phyloP scores from a whole-genome alignment of 2,797 vertebrate species.

The Schizopygopsis malacanthus region DNA sequence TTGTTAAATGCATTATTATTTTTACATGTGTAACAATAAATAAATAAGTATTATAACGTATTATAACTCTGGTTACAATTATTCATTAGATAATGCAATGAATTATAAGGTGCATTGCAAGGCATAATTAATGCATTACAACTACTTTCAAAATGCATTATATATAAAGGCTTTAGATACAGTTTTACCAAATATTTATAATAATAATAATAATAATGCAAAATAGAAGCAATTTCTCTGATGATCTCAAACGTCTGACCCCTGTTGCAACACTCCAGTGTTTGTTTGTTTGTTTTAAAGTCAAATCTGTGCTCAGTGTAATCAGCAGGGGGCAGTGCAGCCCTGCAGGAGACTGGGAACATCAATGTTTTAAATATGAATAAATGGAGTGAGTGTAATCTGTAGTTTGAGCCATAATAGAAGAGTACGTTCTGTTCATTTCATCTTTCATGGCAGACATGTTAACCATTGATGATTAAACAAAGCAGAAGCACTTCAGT shows the following conservation, averaged over 20 bases:
- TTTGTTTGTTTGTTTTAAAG: background rate
- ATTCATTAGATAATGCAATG: background rate
- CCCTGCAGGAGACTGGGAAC: conserved; percentile 2
- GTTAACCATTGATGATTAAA: conserved; percentile 1
- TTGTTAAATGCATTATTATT: background rate
- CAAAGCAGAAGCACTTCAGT: background rate
- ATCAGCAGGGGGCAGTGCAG: conserved; percentile 56
- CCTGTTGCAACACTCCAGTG: background rate
- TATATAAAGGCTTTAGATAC: background rate
- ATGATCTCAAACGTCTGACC: background rate
- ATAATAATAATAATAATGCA: too few species aligned
- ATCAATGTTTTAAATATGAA: background rate
- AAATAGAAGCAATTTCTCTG: background rate
- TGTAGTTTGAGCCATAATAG: background rate
- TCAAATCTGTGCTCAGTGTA: background rate
- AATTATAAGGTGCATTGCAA: background rate
- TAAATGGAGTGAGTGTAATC: background rate
- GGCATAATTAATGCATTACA: background rate
- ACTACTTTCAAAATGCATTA: background rate
- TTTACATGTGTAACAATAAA: background rate
- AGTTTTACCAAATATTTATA: background rate
- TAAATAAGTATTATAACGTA: background rate
- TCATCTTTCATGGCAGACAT: background rate
- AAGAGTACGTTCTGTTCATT: background rate
- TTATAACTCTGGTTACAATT: background rate